Conservation (phyloP, 2,888 invertebrate species). For the Ligdia adustata region DNA sequence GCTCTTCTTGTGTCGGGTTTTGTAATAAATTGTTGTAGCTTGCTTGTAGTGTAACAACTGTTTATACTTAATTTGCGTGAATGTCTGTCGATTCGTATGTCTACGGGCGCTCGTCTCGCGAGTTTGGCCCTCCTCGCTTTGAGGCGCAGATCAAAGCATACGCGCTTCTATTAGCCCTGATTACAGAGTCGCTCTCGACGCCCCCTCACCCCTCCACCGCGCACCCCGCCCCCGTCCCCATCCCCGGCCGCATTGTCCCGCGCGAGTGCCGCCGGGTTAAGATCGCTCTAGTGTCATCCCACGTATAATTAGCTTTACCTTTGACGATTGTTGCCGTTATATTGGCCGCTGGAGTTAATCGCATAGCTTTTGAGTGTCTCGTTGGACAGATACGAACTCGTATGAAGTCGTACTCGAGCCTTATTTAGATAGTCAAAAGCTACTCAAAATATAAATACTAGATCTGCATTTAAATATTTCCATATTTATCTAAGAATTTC, state of each 20-base stretch:
- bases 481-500: too few species aligned
- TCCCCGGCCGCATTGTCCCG: slow-evolving; percentile 57
- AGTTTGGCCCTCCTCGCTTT: slow-evolving; percentile 73
- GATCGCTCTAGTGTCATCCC: slow-evolving; percentile 65
- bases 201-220: slow-evolving; percentile 34
- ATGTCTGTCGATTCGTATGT: slow-evolving; percentile 38
- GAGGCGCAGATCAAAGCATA: slow-evolving; percentile 80
- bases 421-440: too few species aligned
- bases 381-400: too few species aligned
- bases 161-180: slow-evolving; percentile 83
- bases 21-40: too few species aligned
- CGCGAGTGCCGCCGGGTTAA: slow-evolving; percentile 54
- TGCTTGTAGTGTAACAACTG: too few species aligned
- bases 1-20: too few species aligned
- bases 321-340: slow-evolving; percentile 34
- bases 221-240: slow-evolving; percentile 39
- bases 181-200: slow-evolving; percentile 68
- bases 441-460: too few species aligned
- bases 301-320: slow-evolving; percentile 75
- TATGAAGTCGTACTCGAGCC: too few species aligned
- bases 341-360: slow-evolving; percentile 21
- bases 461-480: too few species aligned
- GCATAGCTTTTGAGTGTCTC: slow-evolving; percentile 6
- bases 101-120: slow-evolving; percentile 46
- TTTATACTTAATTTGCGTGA: too few species aligned